Evolutionary conservation across 2,113 vertebrate genomes (phyloP).

Genomic region (Oncorhynchus nerka): DNA sequence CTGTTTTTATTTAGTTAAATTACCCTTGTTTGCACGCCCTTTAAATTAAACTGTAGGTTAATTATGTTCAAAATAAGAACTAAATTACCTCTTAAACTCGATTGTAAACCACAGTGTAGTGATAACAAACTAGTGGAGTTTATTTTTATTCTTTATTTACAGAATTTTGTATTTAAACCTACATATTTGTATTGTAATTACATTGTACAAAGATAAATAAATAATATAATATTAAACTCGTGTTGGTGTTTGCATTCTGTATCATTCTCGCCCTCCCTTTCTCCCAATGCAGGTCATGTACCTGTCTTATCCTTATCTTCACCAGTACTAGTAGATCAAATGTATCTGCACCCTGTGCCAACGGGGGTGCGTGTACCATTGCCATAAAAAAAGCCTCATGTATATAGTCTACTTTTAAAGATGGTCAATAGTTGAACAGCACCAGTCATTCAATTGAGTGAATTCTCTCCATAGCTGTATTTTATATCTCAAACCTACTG

Average conservation of each 20-base stretch:
- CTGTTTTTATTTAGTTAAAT: slow-evolving; percentile 40
- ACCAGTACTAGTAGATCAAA: no score
- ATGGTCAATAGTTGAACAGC: no score
- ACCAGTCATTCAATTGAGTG: no score
- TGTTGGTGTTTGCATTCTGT: not conserved
- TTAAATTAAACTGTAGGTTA: slow-evolving; percentile 63
- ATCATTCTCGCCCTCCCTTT: not conserved
- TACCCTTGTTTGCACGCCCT: slow-evolving; percentile 49
- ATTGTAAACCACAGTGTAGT: slow-evolving; percentile 82
- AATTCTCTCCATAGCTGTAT: no score
- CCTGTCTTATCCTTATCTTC: no score
- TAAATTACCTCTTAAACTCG: slow-evolving; percentile 81
- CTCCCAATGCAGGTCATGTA: no score
- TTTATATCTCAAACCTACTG: no score
- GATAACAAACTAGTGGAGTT: slow-evolving; percentile 77
- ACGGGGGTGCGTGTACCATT: no score
- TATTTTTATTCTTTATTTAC: slow-evolving; percentile 86
- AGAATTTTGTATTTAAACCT: slow-evolving; percentile 84
- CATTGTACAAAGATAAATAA: slow-evolving; percentile 83
- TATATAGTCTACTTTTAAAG: no score
- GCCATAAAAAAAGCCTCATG: no score
- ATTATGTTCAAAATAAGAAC: slow-evolving; percentile 69
- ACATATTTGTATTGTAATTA: slow-evolving; percentile 87
- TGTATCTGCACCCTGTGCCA: no score
- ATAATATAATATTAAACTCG: slow-evolving; percentile 80